These are phyloP conservation scores for Trissolcus basalis DNA, from an alignment of 1,140 invertebrate genomes.

Conservation along the genomic window DNA sequence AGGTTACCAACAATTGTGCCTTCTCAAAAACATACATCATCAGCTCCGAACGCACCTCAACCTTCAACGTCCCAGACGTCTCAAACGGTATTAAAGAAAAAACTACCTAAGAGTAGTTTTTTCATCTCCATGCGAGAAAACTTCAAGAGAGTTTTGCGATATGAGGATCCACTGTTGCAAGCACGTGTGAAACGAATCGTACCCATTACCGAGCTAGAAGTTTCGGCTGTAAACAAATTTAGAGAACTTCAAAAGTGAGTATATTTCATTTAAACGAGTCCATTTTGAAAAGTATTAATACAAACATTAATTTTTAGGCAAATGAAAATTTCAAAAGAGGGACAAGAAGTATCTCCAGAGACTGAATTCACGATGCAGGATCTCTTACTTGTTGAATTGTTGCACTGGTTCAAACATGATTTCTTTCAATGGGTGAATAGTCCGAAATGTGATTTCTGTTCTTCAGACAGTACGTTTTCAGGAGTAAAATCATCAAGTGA, in stretches of 20 bases:
- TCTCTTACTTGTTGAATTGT: conserved; percentile 85
- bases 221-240: conserved; percentile 79
- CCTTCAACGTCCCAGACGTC: conserved; percentile 10
- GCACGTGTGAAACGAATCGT: conserved; percentile 78
- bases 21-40: neutral
- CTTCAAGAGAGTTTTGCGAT: conserved; percentile 79
- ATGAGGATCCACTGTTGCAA: conserved; percentile 80
- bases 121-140: conserved; percentile 75
- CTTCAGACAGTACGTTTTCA: conserved; percentile 72
- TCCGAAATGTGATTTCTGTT: conserved; percentile 84
- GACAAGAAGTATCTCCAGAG: conserved; percentile 55
- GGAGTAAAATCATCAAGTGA: conserved; percentile 62
- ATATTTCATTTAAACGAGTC: too few species aligned
- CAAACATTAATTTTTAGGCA: neutral
- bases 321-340: conserved; percentile 31
- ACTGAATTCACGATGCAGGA: conserved; percentile 81
- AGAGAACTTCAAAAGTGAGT: conserved; percentile 78
- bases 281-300: neutral
- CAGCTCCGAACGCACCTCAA: neutral
- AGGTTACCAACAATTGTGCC: neutral
- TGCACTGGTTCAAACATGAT: conserved; percentile 92
- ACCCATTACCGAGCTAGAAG: conserved; percentile 79
- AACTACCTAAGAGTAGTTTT: conserved; percentile 71
- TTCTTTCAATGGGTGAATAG: conserved; percentile 95
- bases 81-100: conserved; percentile 1